These are phyloP conservation scores for Abrostola triplasia DNA, from an alignment of 2,888 invertebrate species.

Conservation along the genomic window DNA sequence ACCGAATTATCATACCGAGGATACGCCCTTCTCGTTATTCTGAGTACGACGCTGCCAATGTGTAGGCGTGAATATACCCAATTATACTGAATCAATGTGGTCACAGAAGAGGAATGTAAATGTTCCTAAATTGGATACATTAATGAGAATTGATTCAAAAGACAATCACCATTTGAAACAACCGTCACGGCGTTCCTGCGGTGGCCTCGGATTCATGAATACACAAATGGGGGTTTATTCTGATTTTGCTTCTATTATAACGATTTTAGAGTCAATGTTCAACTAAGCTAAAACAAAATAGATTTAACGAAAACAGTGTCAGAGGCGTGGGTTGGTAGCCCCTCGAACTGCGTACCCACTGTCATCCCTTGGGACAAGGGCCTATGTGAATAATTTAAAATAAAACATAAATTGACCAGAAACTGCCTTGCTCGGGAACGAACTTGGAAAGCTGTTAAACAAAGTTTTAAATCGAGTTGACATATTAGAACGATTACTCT, in stretches of 20 bases:
- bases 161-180: slow-evolving; percentile 70
- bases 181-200: slow-evolving; percentile 55
- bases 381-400: slow-evolving; percentile 57
- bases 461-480: slow-evolving; percentile 55
- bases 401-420: slow-evolving; percentile 62
- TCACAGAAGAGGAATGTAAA: slow-evolving; percentile 56
- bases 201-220: slow-evolving; percentile 71
- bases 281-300: slow-evolving; percentile 54
- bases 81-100: slow-evolving; percentile 55
- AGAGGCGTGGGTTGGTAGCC: slow-evolving; percentile 29
- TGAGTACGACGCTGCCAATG: slow-evolving; percentile 33
- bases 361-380: slow-evolving; percentile 49
- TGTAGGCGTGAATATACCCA: slow-evolving; percentile 46
- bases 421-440: slow-evolving; percentile 37
- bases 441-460: slow-evolving; percentile 54
- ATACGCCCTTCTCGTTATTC: slow-evolving; percentile 42
- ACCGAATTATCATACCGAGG: slow-evolving; percentile 42
- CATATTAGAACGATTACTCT: slow-evolving; percentile 39
- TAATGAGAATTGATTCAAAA: slow-evolving; percentile 73
- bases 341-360: slow-evolving; percentile 41
- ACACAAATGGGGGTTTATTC: slow-evolving; percentile 73
- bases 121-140: slow-evolving; percentile 58
- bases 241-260: slow-evolving; percentile 65
- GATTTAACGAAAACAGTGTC: slow-evolving; percentile 40
- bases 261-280: slow-evolving; percentile 62